phyloP scores from a whole-genome alignment of 2,113 vertebrate species.

The Ranitomeya variabilis region DNA sequence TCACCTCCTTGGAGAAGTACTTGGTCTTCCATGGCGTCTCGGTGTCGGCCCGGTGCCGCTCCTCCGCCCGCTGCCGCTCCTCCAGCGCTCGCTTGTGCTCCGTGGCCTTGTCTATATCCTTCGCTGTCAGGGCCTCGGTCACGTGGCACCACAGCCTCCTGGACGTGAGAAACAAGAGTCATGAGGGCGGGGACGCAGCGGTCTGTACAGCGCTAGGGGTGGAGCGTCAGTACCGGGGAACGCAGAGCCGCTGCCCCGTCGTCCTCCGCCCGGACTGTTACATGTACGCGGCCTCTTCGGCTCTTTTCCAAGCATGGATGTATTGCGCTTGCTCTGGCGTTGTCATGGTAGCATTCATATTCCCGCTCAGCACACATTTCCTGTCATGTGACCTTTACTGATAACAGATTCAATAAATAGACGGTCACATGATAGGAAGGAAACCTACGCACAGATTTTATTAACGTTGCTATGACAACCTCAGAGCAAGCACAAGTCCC shows the following conservation, averaged over 20 bases:
- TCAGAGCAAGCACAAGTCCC: background rate
- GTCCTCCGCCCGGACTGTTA: no score
- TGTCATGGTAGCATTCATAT: no score
- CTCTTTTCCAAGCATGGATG: no score
- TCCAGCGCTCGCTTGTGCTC: conserved; percentile 92
- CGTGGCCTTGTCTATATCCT: conserved; percentile 91
- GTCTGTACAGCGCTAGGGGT: background rate
- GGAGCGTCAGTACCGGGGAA: background rate
- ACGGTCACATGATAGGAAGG: background rate
- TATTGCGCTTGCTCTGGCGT: no score
- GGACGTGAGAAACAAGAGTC: conserved; percentile 33
- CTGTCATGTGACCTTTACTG: no score
- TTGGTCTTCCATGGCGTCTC: conserved; percentile 88
- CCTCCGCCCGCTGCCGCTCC: conserved; percentile 88
- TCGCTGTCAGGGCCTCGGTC: conserved; percentile 85
- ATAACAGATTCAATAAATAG: background rate
- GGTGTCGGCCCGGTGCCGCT: conserved; percentile 86
- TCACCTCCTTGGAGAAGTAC: conserved; percentile 89
- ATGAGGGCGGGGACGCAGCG: background rate
- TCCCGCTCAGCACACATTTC: no score
- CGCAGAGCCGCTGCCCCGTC: background rate
- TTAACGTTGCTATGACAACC: background rate
- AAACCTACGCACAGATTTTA: no score
- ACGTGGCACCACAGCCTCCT: conserved; percentile 93
- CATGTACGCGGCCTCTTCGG: no score